A percentile compares a stretch with the other conserved stretches of the same genome.
Conservation (phyloP, 2,113 vertebrate species). For the Pongo pygmaeus region DNA sequence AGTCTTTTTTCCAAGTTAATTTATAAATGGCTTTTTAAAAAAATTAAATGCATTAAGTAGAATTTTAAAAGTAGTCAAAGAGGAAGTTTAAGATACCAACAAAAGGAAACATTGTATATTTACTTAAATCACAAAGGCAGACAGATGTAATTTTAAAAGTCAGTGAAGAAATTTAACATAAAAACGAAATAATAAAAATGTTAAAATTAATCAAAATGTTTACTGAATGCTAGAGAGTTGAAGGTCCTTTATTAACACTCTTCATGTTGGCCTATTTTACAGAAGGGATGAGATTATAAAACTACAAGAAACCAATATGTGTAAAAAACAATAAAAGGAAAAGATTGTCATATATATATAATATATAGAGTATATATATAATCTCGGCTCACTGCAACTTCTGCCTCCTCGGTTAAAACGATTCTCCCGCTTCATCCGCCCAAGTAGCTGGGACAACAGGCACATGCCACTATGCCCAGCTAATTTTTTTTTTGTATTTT, state of each 20-base stretch:
- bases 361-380: no score
- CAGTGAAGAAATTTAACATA: background rate
- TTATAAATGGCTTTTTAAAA: background rate
- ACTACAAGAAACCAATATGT: background rate
- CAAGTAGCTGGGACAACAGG: no score
- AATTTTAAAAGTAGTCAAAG: background rate
- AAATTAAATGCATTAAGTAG: background rate
- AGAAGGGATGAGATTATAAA: background rate
- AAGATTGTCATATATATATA: background rate
- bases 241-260: background rate
- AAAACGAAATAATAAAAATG: conserved; percentile 7
- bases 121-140: background rate
- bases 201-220: background rate
- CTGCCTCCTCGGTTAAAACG: no score
- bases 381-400: no score
- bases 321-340: background rate
- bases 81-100: background rate
- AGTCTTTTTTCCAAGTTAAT: background rate
- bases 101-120: background rate
- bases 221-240: background rate
- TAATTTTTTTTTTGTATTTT: no score
- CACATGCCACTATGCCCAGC: no score
- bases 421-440: no score
- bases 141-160: background rate
- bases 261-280: background rate